Percentiles rank a stretch among this genome's conserved stretches.
phyloP scores from a whole-genome alignment of 2,797 vertebrate species.

The Rhabdophis nuchalis region DNA sequence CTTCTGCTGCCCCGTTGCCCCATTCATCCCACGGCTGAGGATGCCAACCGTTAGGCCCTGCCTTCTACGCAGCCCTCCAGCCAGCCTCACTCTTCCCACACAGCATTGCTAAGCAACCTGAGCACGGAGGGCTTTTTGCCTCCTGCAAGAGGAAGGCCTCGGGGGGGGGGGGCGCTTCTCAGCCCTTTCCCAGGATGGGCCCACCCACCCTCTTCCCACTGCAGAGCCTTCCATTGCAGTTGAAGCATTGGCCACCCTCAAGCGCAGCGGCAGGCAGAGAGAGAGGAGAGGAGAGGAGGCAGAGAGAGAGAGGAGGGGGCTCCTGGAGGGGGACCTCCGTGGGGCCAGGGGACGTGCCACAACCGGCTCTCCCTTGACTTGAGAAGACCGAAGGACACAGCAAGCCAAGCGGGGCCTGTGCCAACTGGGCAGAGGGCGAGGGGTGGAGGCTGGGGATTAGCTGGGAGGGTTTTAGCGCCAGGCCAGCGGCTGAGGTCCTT shows the following conservation, averaged over 20 bases:
- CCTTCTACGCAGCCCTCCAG: neutral
- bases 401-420: neutral
- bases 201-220: neutral
- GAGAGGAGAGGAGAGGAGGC: neutral
- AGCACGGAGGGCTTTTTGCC: neutral
- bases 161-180: neutral
- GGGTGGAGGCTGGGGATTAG: neutral
- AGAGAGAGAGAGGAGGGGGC: neutral
- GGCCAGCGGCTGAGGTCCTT: no score
- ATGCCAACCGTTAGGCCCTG: neutral
- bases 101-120: neutral
- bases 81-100: neutral
- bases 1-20: neutral
- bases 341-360: neutral
- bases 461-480: no score
- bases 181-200: neutral
- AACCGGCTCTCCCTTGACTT: neutral
- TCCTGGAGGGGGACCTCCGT: fast-evolving
- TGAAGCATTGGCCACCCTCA: neutral
- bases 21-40: neutral
- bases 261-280: neutral
- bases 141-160: neutral
- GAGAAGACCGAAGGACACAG: neutral
- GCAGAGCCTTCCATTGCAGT: neutral
- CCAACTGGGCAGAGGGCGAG: neutral